Conservation (phyloP, 2,797 vertebrate genomes). For the Chelonia mydas region DNA sequence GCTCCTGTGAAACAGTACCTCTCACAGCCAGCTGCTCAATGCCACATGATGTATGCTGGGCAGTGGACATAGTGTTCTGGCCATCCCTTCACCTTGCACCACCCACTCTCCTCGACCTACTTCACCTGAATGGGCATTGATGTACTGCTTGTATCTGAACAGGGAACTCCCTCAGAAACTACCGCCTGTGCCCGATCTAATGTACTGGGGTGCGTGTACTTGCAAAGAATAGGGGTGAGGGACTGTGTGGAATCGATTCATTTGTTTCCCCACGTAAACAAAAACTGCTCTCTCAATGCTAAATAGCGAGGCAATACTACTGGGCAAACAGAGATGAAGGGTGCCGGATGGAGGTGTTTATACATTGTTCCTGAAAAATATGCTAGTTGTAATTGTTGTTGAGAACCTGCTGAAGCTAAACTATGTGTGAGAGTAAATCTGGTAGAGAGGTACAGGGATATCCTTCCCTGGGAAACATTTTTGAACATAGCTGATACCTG, state of each 20-base stretch:
- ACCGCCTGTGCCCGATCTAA: background rate
- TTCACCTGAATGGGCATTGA: background rate
- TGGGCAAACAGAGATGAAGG: background rate
- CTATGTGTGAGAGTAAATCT: background rate
- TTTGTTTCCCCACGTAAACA: background rate
- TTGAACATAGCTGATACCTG: background rate
- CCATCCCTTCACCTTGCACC: background rate
- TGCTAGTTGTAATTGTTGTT: background rate
- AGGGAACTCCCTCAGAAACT: background rate
- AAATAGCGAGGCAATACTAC: background rate
- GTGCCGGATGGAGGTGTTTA: background rate
- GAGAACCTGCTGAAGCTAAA: background rate
- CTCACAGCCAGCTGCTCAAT: rapidly evolving
- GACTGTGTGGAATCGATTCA: background rate
- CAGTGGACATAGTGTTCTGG: background rate
- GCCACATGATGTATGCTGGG: background rate
- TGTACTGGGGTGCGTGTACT: background rate
- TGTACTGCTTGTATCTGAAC: background rate
- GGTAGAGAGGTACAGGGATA: background rate
- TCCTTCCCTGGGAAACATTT: constrained; percentile 9
- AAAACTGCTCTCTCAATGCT: background rate
- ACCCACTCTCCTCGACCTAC: background rate
- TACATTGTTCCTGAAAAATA: background rate
- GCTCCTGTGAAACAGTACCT: rapidly evolving
- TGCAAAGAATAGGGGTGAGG: background rate